Percentiles rank a stretch among this genome's conserved stretches.
These are phyloP conservation scores for Silurus lanzhouensis DNA, from an alignment of 2,797 vertebrate genomes.

Conservation along the genomic window DNA sequence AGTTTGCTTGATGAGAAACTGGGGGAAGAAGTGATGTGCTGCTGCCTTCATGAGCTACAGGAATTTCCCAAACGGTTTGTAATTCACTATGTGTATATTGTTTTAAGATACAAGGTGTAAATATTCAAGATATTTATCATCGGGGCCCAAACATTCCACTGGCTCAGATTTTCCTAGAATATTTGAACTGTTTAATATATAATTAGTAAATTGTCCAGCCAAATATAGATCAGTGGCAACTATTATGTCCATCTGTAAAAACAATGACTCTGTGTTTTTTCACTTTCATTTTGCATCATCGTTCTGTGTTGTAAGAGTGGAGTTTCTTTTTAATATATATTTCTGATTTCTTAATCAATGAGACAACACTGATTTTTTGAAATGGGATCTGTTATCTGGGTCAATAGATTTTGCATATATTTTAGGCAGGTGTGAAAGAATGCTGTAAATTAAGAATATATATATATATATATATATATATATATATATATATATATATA, in stretches of 20 bases:
- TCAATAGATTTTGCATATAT: too few species aligned
- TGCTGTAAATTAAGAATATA: too few species aligned
- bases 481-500: too few species aligned
- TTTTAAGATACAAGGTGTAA: neutral
- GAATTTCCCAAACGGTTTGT: constrained; percentile 79
- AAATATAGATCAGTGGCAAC: neutral
- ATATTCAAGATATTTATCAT: neutral
- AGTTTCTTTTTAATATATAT: neutral
- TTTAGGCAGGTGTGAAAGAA: too few species aligned
- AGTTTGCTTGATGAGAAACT: constrained; percentile 74
- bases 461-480: too few species aligned
- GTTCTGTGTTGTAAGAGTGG: constrained; percentile 1
- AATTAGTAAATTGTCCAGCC: neutral
- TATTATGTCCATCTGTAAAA: neutral
- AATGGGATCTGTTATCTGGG: neutral
- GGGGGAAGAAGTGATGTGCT: constrained; percentile 66
- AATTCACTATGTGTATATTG: neutral
- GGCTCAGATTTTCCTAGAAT: neutral
- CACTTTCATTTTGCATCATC: neutral
- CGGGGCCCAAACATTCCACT: neutral
- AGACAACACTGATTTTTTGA: neutral
- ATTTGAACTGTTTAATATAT: neutral
- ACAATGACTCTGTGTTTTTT: neutral
- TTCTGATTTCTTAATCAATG: neutral
- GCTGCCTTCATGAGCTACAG: constrained; percentile 75